Conservation (phyloP, 1,140 invertebrate species). For the Chironomus tepperi region DNA sequence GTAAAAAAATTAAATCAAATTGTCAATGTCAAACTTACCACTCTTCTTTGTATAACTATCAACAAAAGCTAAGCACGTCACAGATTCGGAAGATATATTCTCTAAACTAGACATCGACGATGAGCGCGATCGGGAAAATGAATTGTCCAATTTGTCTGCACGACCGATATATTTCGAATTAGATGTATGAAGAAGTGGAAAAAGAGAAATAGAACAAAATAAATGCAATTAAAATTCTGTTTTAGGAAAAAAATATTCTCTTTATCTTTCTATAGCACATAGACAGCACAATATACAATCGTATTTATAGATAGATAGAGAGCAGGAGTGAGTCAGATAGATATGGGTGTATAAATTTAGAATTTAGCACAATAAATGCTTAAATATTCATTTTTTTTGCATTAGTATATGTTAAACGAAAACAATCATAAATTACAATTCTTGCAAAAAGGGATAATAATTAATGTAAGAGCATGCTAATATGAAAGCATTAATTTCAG, state of each 20-base stretch:
- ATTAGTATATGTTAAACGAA: background rate
- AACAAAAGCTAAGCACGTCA: slow-evolving; percentile 91
- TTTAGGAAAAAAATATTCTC: background rate
- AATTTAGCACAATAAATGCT: background rate
- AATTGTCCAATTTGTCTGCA: slow-evolving; percentile 91
- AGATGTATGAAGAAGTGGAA: slow-evolving; percentile 29
- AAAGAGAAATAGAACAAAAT: background rate
- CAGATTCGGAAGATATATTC: slow-evolving; percentile 90
- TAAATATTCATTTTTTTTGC: background rate
- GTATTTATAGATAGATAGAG: background rate
- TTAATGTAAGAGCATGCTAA: slow-evolving; percentile 10
- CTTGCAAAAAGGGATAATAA: background rate
- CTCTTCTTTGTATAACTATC: slow-evolving; percentile 92
- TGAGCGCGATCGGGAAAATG: slow-evolving; percentile 89
- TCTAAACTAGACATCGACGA: slow-evolving; percentile 96
- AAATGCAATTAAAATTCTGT: background rate
- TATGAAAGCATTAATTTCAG: background rate
- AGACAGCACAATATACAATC: background rate
- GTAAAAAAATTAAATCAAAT: background rate
- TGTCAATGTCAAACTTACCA: slow-evolving; percentile 49
- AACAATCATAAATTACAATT: slow-evolving; percentile 5
- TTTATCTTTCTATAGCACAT: slow-evolving; percentile 3
- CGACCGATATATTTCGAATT: slow-evolving; percentile 52
- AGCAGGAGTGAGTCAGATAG: background rate
- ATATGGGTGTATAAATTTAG: no score